A percentile compares a stretch with the other conserved stretches of the same genome.
These are phyloP conservation scores for Poecilia velifera DNA, from an alignment of 2,797 vertebrate genomes.

Conservation along the genomic window DNA sequence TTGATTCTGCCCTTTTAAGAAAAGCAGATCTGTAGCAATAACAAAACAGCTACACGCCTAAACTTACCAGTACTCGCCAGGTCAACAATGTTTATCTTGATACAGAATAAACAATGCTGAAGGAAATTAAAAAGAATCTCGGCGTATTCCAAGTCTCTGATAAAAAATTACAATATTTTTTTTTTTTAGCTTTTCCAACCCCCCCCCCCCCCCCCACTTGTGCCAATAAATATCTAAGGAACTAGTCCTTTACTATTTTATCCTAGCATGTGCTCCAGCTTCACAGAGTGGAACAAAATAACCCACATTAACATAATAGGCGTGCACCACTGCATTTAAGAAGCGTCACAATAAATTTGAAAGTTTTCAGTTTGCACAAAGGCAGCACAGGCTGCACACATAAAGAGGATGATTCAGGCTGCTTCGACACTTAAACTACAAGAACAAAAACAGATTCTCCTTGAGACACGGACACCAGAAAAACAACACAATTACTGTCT, in stretches of 20 bases:
- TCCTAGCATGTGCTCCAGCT: constrained; percentile 11
- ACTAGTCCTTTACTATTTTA: constrained; percentile 3
- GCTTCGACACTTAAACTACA: constrained; percentile 48
- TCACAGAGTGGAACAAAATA: constrained; percentile 31
- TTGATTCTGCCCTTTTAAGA: not conserved
- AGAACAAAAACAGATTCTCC: constrained; percentile 52
- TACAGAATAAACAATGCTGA: not conserved
- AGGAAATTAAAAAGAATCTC: not conserved
- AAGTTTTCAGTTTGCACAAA: constrained; percentile 8
- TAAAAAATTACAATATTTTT: not conserved
- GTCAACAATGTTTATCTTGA: not conserved
- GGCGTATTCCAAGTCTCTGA: not conserved
- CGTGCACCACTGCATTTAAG: constrained; percentile 28
- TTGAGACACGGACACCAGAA: constrained; percentile 43
- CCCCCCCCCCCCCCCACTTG: not conserved
- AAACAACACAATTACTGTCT: constrained; percentile 46
- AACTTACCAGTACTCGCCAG: not conserved
- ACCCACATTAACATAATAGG: constrained; percentile 39
- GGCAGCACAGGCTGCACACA: constrained; percentile 21
- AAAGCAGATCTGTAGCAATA: not conserved
- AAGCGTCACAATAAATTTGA: constrained; percentile 6
- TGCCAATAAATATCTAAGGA: not conserved
- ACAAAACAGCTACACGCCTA: not conserved
- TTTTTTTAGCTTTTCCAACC: no score
- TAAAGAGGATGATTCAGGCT: constrained; percentile 31